Conservation (phyloP, 2,888 invertebrate genomes). For the Griposia aprilina region DNA sequence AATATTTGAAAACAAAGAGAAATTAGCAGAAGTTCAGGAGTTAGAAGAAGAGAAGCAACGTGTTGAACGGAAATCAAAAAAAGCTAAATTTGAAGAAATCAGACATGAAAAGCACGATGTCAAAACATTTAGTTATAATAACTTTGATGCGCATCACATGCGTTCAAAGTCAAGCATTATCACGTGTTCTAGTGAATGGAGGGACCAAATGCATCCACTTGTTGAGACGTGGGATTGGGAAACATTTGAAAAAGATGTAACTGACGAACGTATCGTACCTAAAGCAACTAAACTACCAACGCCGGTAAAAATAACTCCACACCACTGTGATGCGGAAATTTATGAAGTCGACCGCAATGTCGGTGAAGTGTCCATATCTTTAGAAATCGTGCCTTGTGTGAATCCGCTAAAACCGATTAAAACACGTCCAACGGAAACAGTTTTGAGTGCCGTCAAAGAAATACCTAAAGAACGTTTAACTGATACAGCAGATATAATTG, state of each 20-base stretch:
- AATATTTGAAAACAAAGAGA: slow-evolving; percentile 95
- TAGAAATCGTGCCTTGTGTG: slow-evolving; percentile 92
- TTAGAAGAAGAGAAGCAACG: slow-evolving; percentile 90
- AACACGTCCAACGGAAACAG: slow-evolving; percentile 84
- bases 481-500: slow-evolving; percentile 91
- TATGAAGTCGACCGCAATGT: slow-evolving; percentile 89
- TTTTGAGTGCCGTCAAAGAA: slow-evolving; percentile 88
- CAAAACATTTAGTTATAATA: slow-evolving; percentile 85
- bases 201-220: slow-evolving; percentile 91
- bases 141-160: slow-evolving; percentile 89
- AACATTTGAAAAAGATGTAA: slow-evolving; percentile 91
- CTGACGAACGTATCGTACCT: slow-evolving; percentile 87
- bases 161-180: slow-evolving; percentile 88
- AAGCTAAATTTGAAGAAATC: slow-evolving; percentile 84
- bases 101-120: slow-evolving; percentile 87
- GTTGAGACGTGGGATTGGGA: slow-evolving; percentile 92
- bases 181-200: slow-evolving; percentile 90
- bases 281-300: slow-evolving; percentile 85
- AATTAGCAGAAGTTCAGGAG: slow-evolving; percentile 91
- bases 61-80: slow-evolving; percentile 82
- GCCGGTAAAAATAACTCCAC: slow-evolving; percentile 87
- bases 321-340: slow-evolving; percentile 88
- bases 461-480: slow-evolving; percentile 90
- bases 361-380: slow-evolving; percentile 88
- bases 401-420: slow-evolving; percentile 91